Evolutionary conservation across 2,797 vertebrate genomes (phyloP).

Genomic region (Poliocrania exsul): DNA sequence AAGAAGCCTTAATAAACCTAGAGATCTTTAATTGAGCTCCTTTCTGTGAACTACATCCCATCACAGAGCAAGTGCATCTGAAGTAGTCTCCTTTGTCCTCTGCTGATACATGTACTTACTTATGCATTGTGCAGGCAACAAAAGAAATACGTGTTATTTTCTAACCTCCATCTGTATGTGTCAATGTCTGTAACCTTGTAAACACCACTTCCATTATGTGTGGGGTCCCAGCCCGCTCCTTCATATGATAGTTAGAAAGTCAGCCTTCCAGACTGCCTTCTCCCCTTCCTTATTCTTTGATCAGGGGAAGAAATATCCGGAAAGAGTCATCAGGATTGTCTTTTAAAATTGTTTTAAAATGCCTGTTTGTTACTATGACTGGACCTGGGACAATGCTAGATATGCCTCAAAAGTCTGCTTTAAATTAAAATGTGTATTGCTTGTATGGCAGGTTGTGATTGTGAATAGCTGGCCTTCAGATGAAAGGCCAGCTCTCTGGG

Average conservation of each 20-base stretch:
- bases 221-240: background rate
- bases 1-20: background rate
- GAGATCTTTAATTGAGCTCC: background rate
- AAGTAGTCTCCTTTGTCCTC: background rate
- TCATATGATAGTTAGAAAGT: background rate
- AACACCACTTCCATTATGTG: background rate
- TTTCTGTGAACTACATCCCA: background rate
- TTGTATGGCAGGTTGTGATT: background rate
- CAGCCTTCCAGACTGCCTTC: background rate
- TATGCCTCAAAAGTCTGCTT: background rate
- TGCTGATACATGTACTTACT: background rate
- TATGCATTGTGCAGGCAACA: background rate
- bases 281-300: background rate
- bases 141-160: background rate
- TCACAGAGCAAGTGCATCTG: background rate
- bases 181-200: background rate
- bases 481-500: background rate
- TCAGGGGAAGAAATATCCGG: background rate
- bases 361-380: background rate
- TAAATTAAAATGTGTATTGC: background rate
- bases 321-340: background rate
- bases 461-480: background rate
- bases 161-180: background rate
- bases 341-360: background rate
- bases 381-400: background rate